Conservation (phyloP, 2,797 vertebrate genomes). For the Pempheris klunzingeri region DNA sequence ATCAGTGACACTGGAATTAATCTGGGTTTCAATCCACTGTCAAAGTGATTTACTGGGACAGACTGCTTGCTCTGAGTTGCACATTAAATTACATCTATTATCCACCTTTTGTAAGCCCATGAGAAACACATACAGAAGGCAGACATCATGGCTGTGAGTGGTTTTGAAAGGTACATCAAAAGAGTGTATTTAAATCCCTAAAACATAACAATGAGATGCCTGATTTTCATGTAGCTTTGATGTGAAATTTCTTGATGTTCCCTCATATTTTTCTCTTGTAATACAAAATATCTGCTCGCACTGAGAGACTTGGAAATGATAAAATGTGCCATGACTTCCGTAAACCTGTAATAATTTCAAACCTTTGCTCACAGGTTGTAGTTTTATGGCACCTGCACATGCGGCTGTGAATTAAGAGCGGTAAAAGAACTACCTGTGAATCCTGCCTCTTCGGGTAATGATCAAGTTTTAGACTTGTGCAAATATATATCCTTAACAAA, state of each 20-base stretch:
- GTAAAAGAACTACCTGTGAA: background rate
- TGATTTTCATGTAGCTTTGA: slow-evolving; percentile 79
- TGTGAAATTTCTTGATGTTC: slow-evolving; percentile 75
- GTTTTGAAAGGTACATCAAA: slow-evolving; percentile 86
- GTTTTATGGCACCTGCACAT: slow-evolving; percentile 13
- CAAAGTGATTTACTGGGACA: slow-evolving; percentile 56
- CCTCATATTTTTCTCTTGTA: slow-evolving; percentile 57
- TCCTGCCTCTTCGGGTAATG: background rate
- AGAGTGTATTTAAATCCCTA: slow-evolving; percentile 74
- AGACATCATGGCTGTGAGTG: slow-evolving; percentile 64
- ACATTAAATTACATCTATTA: slow-evolving; percentile 71
- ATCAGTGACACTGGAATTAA: slow-evolving; percentile 50
- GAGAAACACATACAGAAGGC: slow-evolving; percentile 60
- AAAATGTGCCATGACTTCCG: slow-evolving; percentile 43
- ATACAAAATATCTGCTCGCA: slow-evolving; percentile 66
- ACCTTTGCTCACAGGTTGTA: slow-evolving; percentile 27
- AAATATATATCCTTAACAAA: background rate
- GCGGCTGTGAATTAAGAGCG: background rate
- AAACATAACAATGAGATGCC: slow-evolving; percentile 75
- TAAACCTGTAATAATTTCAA: slow-evolving; percentile 35
- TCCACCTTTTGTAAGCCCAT: slow-evolving; percentile 57
- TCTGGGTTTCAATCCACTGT: slow-evolving; percentile 40
- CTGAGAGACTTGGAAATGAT: slow-evolving; percentile 46
- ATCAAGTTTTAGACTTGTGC: background rate
- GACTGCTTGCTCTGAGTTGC: slow-evolving; percentile 61